Percentiles rank a stretch among this genome's conserved stretches.
phyloP scores from a whole-genome alignment of 2,797 vertebrate genomes.

The Selene dorsalis region DNA sequence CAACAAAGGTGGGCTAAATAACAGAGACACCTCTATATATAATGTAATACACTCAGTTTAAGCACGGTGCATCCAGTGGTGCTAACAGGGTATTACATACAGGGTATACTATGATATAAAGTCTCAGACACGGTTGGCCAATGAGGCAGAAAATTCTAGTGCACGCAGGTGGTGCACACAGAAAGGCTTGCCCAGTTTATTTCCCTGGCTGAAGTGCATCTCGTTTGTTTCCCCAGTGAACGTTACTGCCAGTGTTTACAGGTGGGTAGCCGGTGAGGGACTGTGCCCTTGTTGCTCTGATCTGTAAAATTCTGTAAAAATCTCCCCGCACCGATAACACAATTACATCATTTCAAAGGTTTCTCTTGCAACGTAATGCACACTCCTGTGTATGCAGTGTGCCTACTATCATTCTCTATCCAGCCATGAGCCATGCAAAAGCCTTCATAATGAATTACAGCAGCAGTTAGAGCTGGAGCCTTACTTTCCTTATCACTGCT shows the following conservation, averaged over 20 bases:
- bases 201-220: background rate
- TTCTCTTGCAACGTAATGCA: background rate
- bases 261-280: background rate
- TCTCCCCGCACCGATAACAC: background rate
- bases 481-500: slow-evolving; percentile 48
- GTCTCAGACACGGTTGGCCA: background rate
- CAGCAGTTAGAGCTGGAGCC: slow-evolving; percentile 28
- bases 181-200: background rate
- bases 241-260: background rate
- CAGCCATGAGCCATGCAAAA: slow-evolving; percentile 15
- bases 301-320: background rate
- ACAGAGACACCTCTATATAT: no score
- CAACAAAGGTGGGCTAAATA: background rate
- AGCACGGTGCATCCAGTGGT: background rate
- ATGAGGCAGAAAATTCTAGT: background rate
- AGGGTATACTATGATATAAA: background rate
- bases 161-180: background rate
- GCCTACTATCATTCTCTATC: slow-evolving; percentile 22
- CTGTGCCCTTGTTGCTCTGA: background rate
- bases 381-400: background rate
- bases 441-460: slow-evolving; percentile 23
- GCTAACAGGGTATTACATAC: background rate
- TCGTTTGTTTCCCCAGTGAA: background rate
- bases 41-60: background rate
- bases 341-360: background rate